Conservation (phyloP, 2,797 vertebrate genomes). For the Clarias fuscus region DNA sequence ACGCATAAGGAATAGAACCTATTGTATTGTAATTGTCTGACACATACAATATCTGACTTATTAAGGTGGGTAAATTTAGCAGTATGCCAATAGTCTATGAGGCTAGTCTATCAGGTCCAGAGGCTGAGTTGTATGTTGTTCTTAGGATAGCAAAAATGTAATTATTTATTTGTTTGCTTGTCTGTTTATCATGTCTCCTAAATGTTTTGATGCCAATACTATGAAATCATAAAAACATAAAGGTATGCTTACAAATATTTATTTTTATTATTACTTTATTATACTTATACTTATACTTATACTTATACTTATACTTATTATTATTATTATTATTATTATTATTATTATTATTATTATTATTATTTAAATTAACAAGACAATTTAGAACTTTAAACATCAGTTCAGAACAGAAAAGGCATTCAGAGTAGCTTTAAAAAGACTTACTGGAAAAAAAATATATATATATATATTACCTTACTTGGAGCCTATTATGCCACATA, state of each 20-base stretch:
- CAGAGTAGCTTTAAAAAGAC: not conserved
- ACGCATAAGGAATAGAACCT: not conserved
- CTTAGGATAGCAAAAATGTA: not conserved
- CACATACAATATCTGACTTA: not conserved
- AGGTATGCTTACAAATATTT: too few relatives aligned
- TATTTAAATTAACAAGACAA: not conserved
- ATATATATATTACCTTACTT: not conserved
- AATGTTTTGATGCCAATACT: not conserved
- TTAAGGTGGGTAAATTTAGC: not conserved
- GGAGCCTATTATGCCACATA: not conserved
- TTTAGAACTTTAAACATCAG: not conserved
- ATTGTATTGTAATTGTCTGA: not conserved
- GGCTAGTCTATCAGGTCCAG: not conserved
- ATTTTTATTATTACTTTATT: too few relatives aligned
- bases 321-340: too few relatives aligned
- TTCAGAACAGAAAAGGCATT: not conserved
- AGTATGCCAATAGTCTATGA: not conserved
- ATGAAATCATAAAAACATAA: not conserved
- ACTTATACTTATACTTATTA: too few relatives aligned
- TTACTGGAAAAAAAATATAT: too few relatives aligned
- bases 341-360: not conserved
- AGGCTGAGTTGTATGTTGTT: not conserved
- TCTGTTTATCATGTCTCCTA: not conserved
- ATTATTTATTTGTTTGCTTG: not conserved
- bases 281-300: too few relatives aligned